These are phyloP conservation scores for Perithous albicinctus DNA, from an alignment of 2,888 invertebrate species.

Conservation along the genomic window DNA sequence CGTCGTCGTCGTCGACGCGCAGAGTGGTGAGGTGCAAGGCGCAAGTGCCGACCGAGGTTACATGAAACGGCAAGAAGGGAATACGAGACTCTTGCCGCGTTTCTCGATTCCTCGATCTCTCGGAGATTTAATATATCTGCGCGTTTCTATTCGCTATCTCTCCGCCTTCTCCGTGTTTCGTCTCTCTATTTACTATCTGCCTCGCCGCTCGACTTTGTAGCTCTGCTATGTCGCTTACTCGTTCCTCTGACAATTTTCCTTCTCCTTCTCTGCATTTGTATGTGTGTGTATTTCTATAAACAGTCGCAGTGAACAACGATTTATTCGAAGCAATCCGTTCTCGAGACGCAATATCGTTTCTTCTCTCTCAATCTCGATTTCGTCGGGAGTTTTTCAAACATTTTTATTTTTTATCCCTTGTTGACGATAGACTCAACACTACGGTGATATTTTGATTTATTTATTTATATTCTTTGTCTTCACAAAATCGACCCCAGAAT, in stretches of 20 bases:
- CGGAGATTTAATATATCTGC: constrained; percentile 61
- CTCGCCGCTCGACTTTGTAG: not conserved
- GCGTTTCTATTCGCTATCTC: constrained; percentile 60
- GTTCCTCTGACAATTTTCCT: not conserved
- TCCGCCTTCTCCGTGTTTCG: constrained; percentile 64
- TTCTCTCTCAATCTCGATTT: constrained; percentile 38
- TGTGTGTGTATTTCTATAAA: not conserved
- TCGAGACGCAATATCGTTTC: not conserved
- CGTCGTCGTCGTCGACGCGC: no score
- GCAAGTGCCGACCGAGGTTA: constrained; percentile 23
- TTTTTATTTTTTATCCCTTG: constrained; percentile 41
- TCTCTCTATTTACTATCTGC: constrained; percentile 42
- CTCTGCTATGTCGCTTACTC: constrained; percentile 10
- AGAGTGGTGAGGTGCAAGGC: constrained; percentile 24
- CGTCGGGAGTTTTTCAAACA: not conserved
- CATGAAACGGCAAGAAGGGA: constrained; percentile 43
- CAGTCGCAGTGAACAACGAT: constrained; percentile 11
- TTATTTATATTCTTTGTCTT: no score
- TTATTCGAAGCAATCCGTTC: not conserved
- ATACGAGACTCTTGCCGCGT: constrained; percentile 52
- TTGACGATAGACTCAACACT: constrained; percentile 17
- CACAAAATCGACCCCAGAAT: no score
- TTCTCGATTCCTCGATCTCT: constrained; percentile 56
- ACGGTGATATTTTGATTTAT: no score
- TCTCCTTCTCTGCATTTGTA: no score